Conservation (phyloP, 1,140 invertebrate genomes). For the Melitaea cinxia region DNA sequence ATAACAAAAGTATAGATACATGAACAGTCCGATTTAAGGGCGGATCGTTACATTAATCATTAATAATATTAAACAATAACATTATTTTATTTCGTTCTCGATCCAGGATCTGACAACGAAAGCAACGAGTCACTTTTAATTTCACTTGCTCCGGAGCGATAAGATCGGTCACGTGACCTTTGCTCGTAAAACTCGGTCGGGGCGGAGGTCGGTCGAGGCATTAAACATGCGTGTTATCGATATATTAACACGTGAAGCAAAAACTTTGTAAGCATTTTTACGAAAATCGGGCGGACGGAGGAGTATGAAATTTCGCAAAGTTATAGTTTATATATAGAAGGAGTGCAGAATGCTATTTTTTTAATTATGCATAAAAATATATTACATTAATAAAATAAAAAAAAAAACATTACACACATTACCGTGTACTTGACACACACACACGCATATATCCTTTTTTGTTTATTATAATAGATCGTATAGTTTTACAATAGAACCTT, state of each 20-base stretch:
- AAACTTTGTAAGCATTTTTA: too few relatives aligned
- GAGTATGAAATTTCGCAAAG: too few relatives aligned
- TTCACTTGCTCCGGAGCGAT: constrained; percentile 54
- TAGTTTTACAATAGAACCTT: too few relatives aligned
- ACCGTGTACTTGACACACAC: too few relatives aligned
- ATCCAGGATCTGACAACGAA: constrained; percentile 26
- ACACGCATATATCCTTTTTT: too few relatives aligned
- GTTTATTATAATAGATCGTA: too few relatives aligned
- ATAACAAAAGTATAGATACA: neutral
- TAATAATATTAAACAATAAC: neutral
- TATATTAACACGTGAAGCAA: too few relatives aligned
- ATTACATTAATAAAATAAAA: neutral
- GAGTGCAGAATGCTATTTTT: too few relatives aligned
- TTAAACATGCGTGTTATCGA: constrained; percentile 26
- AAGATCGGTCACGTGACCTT: constrained; percentile 56
- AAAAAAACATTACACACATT: too few relatives aligned
- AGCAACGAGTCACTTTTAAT: constrained; percentile 66
- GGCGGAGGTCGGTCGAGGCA: constrained; percentile 55
- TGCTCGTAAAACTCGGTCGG: constrained; percentile 59
- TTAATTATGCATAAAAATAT: too few relatives aligned
- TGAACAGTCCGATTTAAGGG: neutral
- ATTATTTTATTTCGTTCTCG: neutral
- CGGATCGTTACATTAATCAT: neutral
- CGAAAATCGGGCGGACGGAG: too few relatives aligned
- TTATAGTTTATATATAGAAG: too few relatives aligned